phyloP scores from a whole-genome alignment of 2,888 invertebrate genomes.

The Dastarcus helophoroides region DNA sequence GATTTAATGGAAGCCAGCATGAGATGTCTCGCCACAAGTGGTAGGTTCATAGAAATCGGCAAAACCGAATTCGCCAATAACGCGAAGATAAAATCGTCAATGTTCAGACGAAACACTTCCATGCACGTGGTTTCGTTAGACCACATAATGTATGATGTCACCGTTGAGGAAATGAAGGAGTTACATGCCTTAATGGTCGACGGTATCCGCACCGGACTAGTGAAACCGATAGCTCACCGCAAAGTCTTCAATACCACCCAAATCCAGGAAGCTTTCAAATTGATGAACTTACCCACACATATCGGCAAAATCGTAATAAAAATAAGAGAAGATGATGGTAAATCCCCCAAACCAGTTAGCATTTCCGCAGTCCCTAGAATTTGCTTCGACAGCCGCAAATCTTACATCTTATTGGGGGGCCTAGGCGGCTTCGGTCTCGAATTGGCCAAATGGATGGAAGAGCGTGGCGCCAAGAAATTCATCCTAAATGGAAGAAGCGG shows the following conservation, averaged over 20 bases:
- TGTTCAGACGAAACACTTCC: conserved; percentile 8
- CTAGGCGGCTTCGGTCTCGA: conserved; percentile 90
- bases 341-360: conserved; percentile 1
- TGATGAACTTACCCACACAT: conserved; percentile 40
- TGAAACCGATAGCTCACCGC: conserved; percentile 42
- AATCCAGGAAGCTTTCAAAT: conserved; percentile 44
- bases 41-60: conserved; percentile 53
- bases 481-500: conserved; percentile 78
- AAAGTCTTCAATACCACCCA: conserved; percentile 41
- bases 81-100: conserved; percentile 24
- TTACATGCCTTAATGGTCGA: conserved; percentile 32
- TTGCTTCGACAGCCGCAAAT: conserved; percentile 59
- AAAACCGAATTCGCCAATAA: conserved; percentile 49
- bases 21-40: conserved; percentile 27
- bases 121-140: conserved; percentile 21
- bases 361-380: conserved; percentile 31
- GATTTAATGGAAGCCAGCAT: conserved; percentile 42
- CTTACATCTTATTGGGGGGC: conserved; percentile 65
- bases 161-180: conserved; percentile 1
- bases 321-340: conserved; percentile 22
- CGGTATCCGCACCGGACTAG: conserved; percentile 42
- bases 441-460: conserved; percentile 70
- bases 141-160: conserved; percentile 22
- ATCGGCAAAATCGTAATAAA: conserved; percentile 44
- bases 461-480: conserved; percentile 67